Evolutionary conservation across 2,888 invertebrate species (phyloP).

Genomic region (Ashinkailepas kermadecensis): DNA sequence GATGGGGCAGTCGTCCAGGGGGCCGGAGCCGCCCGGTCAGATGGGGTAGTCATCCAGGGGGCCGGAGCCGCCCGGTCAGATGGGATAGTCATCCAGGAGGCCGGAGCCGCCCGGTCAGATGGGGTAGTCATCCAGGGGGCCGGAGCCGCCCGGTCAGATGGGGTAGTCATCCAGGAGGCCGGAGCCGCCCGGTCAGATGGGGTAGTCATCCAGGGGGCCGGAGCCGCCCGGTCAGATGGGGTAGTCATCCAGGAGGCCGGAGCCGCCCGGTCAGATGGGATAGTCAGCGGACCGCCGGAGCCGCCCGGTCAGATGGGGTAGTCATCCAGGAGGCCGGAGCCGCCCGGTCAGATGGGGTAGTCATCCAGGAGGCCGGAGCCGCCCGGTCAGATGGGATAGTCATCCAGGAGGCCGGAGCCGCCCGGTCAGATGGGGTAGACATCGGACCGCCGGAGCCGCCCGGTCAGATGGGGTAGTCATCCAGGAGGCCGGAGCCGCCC

Average conservation of each 20-base stretch:
- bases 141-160: slow-evolving; percentile 67
- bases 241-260: too few relatives aligned
- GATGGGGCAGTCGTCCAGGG: too few relatives aligned
- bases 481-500: slow-evolving; percentile 82
- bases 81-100: too few relatives aligned
- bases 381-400: slow-evolving; percentile 51
- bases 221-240: slow-evolving; percentile 62
- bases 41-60: too few relatives aligned
- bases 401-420: slow-evolving; percentile 82
- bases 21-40: slow-evolving; percentile 74
- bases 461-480: slow-evolving; percentile 45
- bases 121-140: too few relatives aligned
- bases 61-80: slow-evolving; percentile 72
- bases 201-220: too few relatives aligned
- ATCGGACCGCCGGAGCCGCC: slow-evolving; percentile 89
- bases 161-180: too few relatives aligned
- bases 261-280: slow-evolving; percentile 60
- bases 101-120: slow-evolving; percentile 72
- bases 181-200: slow-evolving; percentile 62
- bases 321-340: too few relatives aligned
- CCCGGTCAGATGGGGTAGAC: slow-evolving; percentile 52
- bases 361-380: too few relatives aligned
- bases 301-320: slow-evolving; percentile 55
- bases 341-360: slow-evolving; percentile 54
- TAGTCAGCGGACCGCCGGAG: slow-evolving; percentile 84